Conservation (phyloP, 1,140 invertebrate species). For the Spodoptera frugiperda region DNA sequence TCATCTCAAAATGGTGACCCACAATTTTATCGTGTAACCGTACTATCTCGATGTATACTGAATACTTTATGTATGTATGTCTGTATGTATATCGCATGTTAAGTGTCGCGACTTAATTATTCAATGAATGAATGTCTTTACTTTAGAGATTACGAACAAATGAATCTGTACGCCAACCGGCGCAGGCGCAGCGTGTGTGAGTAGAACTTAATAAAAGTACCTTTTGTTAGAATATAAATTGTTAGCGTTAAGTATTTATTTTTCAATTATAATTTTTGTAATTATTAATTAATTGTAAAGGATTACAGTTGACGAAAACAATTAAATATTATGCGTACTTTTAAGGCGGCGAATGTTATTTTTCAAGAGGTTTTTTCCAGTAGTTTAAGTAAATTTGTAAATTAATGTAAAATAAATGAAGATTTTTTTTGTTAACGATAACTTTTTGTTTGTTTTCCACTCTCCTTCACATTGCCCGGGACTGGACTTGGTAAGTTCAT, state of each 20-base stretch:
- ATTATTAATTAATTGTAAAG: constrained; percentile 49
- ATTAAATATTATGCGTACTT: constrained; percentile 48
- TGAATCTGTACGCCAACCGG: too few species aligned
- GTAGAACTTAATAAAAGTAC: constrained; percentile 79
- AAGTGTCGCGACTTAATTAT: neutral
- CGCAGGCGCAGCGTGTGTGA: constrained; percentile 57
- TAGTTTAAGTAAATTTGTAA: constrained; percentile 77
- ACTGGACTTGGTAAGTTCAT: neutral
- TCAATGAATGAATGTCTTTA: neutral
- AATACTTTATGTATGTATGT: neutral
- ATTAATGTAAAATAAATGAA: constrained; percentile 85
- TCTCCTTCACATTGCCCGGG: neutral
- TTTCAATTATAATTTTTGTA: constrained; percentile 48
- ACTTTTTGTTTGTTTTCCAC: constrained; percentile 49
- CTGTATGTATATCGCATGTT: too few species aligned
- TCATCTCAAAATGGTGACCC: neutral
- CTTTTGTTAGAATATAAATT: constrained; percentile 81
- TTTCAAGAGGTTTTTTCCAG: constrained; percentile 70
- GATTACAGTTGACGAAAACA: constrained; percentile 42
- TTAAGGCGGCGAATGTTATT: constrained; percentile 73
- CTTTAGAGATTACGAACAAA: too few species aligned
- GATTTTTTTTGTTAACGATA: constrained; percentile 83
- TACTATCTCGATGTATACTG: neutral
- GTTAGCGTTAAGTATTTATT: constrained; percentile 70
- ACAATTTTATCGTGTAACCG: constrained; percentile 4